Evolutionary conservation across 2,113 vertebrate species (phyloP), one percentile per base, ranked within the genome.

Genomic region (Raja brachyura): DNA sequence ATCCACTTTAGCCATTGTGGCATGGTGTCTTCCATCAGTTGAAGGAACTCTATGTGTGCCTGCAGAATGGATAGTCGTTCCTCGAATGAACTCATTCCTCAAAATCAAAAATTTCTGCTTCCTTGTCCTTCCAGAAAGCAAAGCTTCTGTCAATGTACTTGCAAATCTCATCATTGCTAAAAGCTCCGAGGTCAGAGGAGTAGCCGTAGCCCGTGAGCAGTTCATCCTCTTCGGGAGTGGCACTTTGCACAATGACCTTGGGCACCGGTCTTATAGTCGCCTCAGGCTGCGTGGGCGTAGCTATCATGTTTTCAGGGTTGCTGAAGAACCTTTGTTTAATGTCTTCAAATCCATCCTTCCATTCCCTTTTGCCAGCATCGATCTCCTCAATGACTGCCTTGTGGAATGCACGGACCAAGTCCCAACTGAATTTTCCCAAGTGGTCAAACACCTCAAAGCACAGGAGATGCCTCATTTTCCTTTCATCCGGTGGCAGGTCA

Each of bases 61-160:
- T 39, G 48, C 14, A 22, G 68, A 90, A 73, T 48, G 18, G 22
- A 92, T 48, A 13, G 11, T 70, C 0, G 0, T 14, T 4, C 48
- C n/a, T n/a, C n/a, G n/a, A n/a, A n/a, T 28, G 28, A 75, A 59
- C 95, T 94, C 73, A 96, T 18, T 97, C 97, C 85, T 98, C 97
- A 93, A 97, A 96, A 94, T 96, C 95, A 96, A 99, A 99, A 94
- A 99, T 97, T 95, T 99, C 99, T 0, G 98, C 98, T 93, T 99
- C 98, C 33, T 98, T 99, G 94, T 99, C 98, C 95, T 99, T 99
- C 99, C 99, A 99, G 95, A 99, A 99, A 93, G 99, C 97, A 79
- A 99, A 99, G 95, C 99, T 99, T 0, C 98, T 97, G 93, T 98
- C 97, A 5, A 99, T 98, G 95, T 98, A 99, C 94, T 97, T 97